A percentile compares a stretch with the other conserved stretches of the same genome.
phyloP scores from a whole-genome alignment of 2,888 invertebrate species.

The Escarpia spicata region DNA sequence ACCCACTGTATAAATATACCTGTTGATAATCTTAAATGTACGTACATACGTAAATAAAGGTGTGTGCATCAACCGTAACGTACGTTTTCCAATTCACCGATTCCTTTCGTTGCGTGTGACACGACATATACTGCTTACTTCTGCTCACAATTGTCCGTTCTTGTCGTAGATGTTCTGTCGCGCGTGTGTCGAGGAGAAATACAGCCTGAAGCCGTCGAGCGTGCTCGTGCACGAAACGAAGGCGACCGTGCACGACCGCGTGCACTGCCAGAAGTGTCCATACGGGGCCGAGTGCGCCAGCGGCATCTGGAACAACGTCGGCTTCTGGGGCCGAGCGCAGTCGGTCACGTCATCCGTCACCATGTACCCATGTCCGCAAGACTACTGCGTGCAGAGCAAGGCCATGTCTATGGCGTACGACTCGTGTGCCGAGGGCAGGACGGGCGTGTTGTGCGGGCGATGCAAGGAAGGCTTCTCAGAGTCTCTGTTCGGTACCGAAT shows the following conservation, averaged over 20 bases:
- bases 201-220: slow-evolving; percentile 26
- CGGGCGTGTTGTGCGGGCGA: slow-evolving; percentile 38
- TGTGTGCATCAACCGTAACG: no score
- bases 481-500: slow-evolving; percentile 35
- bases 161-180: slow-evolving; percentile 29
- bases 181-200: slow-evolving; percentile 28
- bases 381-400: slow-evolving; percentile 32
- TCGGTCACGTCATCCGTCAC: background rate
- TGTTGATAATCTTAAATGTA: no score
- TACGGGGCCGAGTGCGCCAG: slow-evolving; percentile 31
- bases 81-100: no score
- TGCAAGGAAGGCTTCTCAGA: slow-evolving; percentile 37
- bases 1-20: no score
- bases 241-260: background rate
- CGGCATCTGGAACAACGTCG: slow-evolving; percentile 30
- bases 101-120: no score
- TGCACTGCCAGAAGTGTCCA: slow-evolving; percentile 30
- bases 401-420: background rate
- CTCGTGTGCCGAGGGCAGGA: slow-evolving; percentile 30
- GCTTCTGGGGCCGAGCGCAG: slow-evolving; percentile 32
- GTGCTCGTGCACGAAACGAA: slow-evolving; percentile 17
- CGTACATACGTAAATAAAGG: no score
- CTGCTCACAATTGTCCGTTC: background rate
- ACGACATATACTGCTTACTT: no score
- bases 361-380: slow-evolving; percentile 39